These are phyloP conservation scores for Amiota mariae DNA, from an alignment of 2,888 invertebrate species.

Conservation along the genomic window DNA sequence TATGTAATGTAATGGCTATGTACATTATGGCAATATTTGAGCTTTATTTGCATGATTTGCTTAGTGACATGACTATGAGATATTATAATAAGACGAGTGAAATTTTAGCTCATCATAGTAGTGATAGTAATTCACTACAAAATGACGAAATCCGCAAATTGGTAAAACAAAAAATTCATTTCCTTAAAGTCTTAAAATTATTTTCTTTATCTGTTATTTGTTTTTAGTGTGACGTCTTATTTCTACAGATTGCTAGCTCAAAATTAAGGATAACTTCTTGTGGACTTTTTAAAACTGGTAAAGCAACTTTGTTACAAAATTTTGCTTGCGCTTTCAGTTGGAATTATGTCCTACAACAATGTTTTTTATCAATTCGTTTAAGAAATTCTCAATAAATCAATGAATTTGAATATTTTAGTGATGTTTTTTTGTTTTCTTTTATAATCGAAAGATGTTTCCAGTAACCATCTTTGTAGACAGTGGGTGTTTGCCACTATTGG, in stretches of 20 bases:
- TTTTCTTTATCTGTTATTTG: background rate
- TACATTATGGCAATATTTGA: background rate
- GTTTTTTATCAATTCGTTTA: background rate
- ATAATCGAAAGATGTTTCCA: no score
- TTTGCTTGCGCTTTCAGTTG: background rate
- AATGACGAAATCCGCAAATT: background rate
- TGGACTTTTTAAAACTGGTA: background rate
- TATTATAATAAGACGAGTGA: background rate
- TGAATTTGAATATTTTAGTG: background rate
- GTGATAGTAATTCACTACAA: background rate
- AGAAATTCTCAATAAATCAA: background rate
- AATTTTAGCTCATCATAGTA: background rate
- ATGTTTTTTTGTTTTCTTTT: no score
- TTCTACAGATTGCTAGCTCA: background rate
- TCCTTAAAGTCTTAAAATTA: background rate
- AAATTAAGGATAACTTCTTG: background rate
- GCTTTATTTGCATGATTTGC: background rate
- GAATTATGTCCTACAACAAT: constrained; percentile 6
- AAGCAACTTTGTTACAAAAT: constrained; percentile 4
- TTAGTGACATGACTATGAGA: background rate
- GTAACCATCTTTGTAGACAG: no score
- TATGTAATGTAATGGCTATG: background rate
- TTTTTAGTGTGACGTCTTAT: constrained; percentile 1
- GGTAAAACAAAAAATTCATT: background rate
- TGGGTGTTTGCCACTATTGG: no score